These are phyloP conservation scores for Dasypolia templi DNA, from an alignment of 2,888 invertebrate species.

Conservation along the genomic window DNA sequence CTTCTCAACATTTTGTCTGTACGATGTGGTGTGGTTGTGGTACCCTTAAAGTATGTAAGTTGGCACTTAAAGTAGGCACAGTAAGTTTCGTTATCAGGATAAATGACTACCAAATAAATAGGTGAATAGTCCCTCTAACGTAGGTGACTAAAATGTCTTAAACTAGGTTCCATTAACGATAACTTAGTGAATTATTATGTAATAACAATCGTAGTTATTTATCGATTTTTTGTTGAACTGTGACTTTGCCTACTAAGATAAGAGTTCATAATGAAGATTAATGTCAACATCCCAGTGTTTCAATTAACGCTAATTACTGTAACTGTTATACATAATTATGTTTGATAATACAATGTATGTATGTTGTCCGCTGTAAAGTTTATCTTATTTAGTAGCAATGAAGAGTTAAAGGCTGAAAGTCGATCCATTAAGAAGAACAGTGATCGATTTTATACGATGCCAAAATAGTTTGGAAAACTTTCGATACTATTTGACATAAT, in stretches of 20 bases:
- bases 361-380: not conserved
- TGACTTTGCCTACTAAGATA: constrained; percentile 40
- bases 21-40: too few species aligned
- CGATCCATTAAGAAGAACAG: too few species aligned
- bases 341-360: not conserved
- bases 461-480: not conserved
- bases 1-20: too few species aligned
- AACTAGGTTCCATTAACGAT: not conserved
- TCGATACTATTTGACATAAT: too few species aligned
- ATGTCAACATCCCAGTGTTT: constrained; percentile 4
- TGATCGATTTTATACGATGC: too few species aligned
- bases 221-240: constrained; percentile 39
- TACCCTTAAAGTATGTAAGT: too few species aligned
- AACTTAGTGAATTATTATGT: constrained; percentile 6
- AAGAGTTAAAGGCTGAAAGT: not conserved
- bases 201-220: constrained; percentile 1
- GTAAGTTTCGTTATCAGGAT: not conserved
- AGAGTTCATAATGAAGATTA: constrained; percentile 18
- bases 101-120: not conserved
- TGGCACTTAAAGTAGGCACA: too few species aligned
- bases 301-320: not conserved
- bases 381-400: not conserved
- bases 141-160: too few species aligned
- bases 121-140: not conserved
- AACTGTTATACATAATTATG: constrained; percentile 15